Evolutionary conservation across 2,113 vertebrate genomes (phyloP), one percentile per base, ranked within the genome.

Genomic region (Sander vitreus): DNA sequence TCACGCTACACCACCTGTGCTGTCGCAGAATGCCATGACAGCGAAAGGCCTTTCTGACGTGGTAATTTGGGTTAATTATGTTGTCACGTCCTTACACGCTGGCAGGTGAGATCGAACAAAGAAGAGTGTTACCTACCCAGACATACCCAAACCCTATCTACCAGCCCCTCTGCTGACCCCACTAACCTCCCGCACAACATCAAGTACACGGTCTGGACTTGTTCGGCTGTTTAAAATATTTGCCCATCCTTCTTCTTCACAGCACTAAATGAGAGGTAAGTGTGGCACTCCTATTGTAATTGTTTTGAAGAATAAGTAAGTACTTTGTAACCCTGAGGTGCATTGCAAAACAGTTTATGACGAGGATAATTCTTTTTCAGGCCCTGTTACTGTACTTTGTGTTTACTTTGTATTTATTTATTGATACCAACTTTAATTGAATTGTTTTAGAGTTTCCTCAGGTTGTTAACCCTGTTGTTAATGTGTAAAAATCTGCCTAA

Each of bases 251-350:
- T 81, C 11, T 76, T 73, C n/a, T 59, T 2, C 1, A 6, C 2
- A 59, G 11, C 5, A 1, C 5, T 66, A 21, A 63, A 25, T 80
- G 74, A 68, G 78, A 76, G 19, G n/a, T 3, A 27, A 79, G 45
- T 11, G 54, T 65, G 87, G 5, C 91, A 91, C 91, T 73, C 91
- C 92, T 78, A n/a, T 57, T 71, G 2, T 94, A 95, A 93, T 91
- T 80, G 77, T 93, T 95, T 87, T 84, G 14, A 2, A 10, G 62
- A 39, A 60, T 23, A 53, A 57, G 33, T 5, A 51, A 48, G 21
- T n/a, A 43, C 48, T 67, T 14, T 47, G 53, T 64, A 70, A 67
- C 51, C 88, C 68, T 16, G 21, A 30, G 86, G 72, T 30, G 19
- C 16, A 78, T 55, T 18, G 10, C 0, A 21, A 79, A 77, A 73